Evolutionary conservation across 2,888 invertebrate genomes (phyloP).

Genomic region (Gnatocerus cornutus): DNA sequence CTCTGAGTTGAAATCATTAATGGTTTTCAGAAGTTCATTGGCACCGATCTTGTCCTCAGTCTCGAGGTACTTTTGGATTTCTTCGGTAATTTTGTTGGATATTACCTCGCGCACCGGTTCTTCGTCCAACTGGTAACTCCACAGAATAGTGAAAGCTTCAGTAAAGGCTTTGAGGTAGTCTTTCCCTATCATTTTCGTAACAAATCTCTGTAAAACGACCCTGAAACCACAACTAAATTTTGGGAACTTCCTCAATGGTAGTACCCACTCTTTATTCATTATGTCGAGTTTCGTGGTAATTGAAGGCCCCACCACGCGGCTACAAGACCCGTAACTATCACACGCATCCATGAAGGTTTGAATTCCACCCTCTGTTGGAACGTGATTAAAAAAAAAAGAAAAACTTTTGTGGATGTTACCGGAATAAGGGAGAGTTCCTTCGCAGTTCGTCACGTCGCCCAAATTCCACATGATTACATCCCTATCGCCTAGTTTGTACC

Average conservation of each 20-base stretch:
- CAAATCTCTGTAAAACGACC: conserved; percentile 25
- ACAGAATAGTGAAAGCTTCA: conserved; percentile 32
- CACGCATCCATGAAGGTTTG: conserved; percentile 46
- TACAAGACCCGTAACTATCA: conserved; percentile 40
- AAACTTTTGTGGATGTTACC: conserved; percentile 23
- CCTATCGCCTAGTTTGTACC: conserved; percentile 25
- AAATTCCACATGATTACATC: conserved; percentile 33
- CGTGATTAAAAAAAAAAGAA: not conserved
- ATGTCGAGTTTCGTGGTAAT: conserved; percentile 26
- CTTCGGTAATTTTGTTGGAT: conserved; percentile 21
- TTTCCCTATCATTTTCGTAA: conserved; percentile 4
- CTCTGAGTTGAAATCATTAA: conserved; percentile 36
- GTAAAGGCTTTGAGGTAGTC: conserved; percentile 43
- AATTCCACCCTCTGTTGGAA: conserved; percentile 36
- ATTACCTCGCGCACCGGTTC: conserved; percentile 15
- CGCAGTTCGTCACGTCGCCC: conserved; percentile 28
- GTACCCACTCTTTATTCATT: not conserved
- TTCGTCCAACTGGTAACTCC: conserved; percentile 26
- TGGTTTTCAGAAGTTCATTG: conserved; percentile 35
- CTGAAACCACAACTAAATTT: conserved; percentile 4
- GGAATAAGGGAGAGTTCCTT: conserved; percentile 43
- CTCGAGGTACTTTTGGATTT: conserved; percentile 34
- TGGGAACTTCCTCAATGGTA: not conserved
- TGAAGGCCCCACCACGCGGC: conserved; percentile 27
- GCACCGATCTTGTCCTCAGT: conserved; percentile 6